phyloP scores from a whole-genome alignment of 2,797 vertebrate species.

The Phoeniculus purpureus region DNA sequence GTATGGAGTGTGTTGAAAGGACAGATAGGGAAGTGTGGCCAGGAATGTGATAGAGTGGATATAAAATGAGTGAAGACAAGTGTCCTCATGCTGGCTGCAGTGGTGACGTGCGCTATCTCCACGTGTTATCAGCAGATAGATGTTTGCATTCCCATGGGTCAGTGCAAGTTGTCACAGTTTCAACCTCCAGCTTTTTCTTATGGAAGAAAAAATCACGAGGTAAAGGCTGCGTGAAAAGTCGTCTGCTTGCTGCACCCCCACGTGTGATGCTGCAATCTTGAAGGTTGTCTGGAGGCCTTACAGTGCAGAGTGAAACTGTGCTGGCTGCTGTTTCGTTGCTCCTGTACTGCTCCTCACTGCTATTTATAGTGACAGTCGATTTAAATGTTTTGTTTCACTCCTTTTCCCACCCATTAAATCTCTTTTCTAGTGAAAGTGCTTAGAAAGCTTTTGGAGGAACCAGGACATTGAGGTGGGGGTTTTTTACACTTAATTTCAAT shows the following conservation, averaged over 20 bases:
- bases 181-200: conserved; percentile 57
- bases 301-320: neutral
- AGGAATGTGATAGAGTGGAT: conserved; percentile 52
- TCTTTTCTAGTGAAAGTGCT: neutral
- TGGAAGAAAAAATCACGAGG: conserved; percentile 46
- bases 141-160: conserved; percentile 52
- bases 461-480: neutral
- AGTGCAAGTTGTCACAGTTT: conserved; percentile 34
- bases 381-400: conserved; percentile 6
- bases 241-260: neutral
- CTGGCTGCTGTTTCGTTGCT: neutral
- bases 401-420: neutral
- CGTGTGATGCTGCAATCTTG: neutral
- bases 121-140: conserved; percentile 52
- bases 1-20: conserved; percentile 50
- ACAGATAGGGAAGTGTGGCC: conserved; percentile 59
- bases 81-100: conserved; percentile 47
- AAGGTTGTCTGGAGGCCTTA: neutral
- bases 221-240: neutral
- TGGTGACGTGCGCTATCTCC: conserved; percentile 53
- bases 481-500: neutral
- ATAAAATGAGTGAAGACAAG: conserved; percentile 66
- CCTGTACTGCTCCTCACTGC: conserved; percentile 15
- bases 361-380: conserved; percentile 37
- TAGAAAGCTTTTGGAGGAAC: neutral